Evolutionary conservation across 2,113 vertebrate species (phyloP).

Genomic region (Labrus mixtus): DNA sequence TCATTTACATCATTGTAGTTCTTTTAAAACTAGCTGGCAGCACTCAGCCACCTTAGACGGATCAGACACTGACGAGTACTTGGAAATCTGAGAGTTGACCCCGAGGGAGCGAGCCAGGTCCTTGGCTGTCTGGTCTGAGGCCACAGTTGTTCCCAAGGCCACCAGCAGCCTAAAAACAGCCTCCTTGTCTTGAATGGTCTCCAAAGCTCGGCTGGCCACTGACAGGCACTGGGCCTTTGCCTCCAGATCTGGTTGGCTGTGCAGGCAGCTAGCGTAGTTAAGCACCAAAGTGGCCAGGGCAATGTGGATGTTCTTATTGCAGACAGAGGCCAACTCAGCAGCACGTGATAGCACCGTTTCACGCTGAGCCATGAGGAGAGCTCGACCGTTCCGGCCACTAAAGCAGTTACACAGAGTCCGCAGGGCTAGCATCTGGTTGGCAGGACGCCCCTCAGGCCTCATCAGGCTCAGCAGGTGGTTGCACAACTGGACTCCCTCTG

Average conservation of each 20-base stretch:
- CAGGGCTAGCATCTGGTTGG: slow-evolving; percentile 95
- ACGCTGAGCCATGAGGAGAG: slow-evolving; percentile 91
- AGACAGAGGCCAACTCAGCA: slow-evolving; percentile 87
- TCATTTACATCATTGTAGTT: slow-evolving; percentile 84
- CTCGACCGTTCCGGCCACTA: slow-evolving; percentile 85
- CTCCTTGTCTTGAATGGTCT: slow-evolving; percentile 96
- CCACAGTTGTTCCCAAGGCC: slow-evolving; percentile 94
- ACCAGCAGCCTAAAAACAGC: slow-evolving; percentile 96
- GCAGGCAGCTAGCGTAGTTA: slow-evolving; percentile 93
- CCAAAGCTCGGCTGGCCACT: slow-evolving; percentile 92
- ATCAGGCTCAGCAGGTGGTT: slow-evolving; percentile 91
- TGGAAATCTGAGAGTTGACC: slow-evolving; percentile 93
- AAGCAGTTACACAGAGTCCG: slow-evolving; percentile 98
- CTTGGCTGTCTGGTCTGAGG: slow-evolving; percentile 89
- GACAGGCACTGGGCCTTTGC: slow-evolving; percentile 97
- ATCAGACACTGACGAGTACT: slow-evolving; percentile 91
- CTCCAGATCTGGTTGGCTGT: slow-evolving; percentile 90
- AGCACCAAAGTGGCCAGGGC: slow-evolving; percentile 94
- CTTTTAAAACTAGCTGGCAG: slow-evolving; percentile 92
- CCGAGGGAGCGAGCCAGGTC: slow-evolving; percentile 95
- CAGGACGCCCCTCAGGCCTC: slow-evolving; percentile 89
- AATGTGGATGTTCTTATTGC: slow-evolving; percentile 96
- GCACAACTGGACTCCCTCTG: slow-evolving; percentile 89
- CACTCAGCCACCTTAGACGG: slow-evolving; percentile 95
- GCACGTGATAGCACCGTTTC: slow-evolving; percentile 91